Evolutionary conservation across 2,797 vertebrate species (phyloP).

Genomic region (Peromyscus attwateri): DNA sequence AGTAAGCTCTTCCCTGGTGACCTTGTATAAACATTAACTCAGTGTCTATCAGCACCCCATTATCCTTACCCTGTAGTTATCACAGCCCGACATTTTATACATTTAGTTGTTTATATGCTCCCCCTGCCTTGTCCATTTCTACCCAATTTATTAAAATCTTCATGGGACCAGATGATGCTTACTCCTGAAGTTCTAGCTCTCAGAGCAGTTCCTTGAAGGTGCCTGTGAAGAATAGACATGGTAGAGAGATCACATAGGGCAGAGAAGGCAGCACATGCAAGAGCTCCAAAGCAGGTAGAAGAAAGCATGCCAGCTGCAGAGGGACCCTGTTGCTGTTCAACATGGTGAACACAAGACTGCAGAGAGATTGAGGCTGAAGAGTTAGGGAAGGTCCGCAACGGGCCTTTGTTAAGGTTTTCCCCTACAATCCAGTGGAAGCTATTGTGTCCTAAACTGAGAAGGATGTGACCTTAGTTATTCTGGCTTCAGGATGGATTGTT

Average conservation of each 20-base stretch:
- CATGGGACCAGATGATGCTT: not conserved
- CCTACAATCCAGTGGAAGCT: not conserved
- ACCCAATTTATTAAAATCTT: slow-evolving; percentile 5
- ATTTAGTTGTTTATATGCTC: not conserved
- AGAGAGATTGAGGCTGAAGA: not conserved
- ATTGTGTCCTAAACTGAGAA: not conserved
- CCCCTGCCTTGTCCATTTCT: not conserved
- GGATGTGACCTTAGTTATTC: not conserved
- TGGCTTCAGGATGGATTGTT: not conserved
- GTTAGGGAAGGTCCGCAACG: not conserved
- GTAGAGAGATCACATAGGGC: not conserved
- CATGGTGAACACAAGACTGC: not conserved
- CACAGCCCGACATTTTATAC: not conserved
- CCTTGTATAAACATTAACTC: not conserved
- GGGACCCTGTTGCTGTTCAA: not conserved
- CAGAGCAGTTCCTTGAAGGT: not conserved
- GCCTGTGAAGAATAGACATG: not conserved
- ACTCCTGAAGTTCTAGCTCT: not conserved
- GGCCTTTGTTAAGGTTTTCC: not conserved
- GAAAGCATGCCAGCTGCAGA: not conserved
- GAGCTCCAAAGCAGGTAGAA: not conserved
- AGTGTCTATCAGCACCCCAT: not conserved
- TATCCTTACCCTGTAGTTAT: not conserved
- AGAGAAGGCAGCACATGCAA: not conserved
- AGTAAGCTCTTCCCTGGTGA: not conserved